Evolutionary conservation across 2,113 vertebrate genomes (phyloP), one percentile per base, ranked within the genome.

Genomic region (Centropus bengalensis): DNA sequence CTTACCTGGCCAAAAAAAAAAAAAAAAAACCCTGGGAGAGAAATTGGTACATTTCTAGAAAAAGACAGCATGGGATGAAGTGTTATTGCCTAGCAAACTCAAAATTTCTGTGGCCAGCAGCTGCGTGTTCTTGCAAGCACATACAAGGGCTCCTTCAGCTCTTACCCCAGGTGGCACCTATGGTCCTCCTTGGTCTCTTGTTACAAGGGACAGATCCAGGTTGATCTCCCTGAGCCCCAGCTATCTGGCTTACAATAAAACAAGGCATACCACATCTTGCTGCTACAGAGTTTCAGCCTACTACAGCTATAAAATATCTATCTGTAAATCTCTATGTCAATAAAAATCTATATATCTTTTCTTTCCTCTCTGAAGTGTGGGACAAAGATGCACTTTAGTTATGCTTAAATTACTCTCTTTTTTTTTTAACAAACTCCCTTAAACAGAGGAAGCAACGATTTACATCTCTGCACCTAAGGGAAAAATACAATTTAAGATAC

Each of bases 401-500:
- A 78, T 54, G 60, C 42, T 79, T 81, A 74, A 91, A 94, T 93
- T 68, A 82, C 52, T 73, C 30, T 38, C 13, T 51, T 30, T 24
- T 19, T 2, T 63, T 44, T 88, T 74, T 42, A 91, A 94, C 45
- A 86, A 96, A 94, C 47, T 73, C 70, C 59, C 33, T 86, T 85
- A 84, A 92, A 62, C 19, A 89, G 67, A 88, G 21, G 62, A 60
- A 85, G 58, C 1, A 2, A 85, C 62, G 81, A 92, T 87, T 88
- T 95, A 88, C 40, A 89, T 40, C 0, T 22, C 36, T 79, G 66
- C 74, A 76, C 24, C 83, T 92, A 69, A 68, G 54, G 74, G 33
- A 83, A 93, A 92, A 89, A 79, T 6, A 89, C 5, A 1, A 47
- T 90, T 81, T 89, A 88, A 94, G 82, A 68, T 51, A 74, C 27